Conservation (phyloP, 2,797 vertebrate genomes). For the Lithobates pipiens region DNA sequence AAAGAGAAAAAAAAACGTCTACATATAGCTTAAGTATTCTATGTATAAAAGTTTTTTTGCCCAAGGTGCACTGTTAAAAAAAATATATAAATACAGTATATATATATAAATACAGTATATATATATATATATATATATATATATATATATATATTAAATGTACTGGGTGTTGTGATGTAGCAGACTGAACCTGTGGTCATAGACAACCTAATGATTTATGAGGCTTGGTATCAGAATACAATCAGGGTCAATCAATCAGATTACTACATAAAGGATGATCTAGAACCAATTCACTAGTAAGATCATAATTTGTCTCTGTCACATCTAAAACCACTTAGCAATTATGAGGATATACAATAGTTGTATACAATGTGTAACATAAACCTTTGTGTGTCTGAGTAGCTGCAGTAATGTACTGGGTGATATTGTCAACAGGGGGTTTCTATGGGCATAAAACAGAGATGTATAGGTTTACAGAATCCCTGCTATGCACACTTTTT, state of each 20-base stretch:
- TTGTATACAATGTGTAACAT: slow-evolving; percentile 38
- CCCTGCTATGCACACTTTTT: no score
- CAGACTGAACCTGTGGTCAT: slow-evolving; percentile 31
- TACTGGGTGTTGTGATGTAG: neutral
- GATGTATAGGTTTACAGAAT: no score
- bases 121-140: neutral
- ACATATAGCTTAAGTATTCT: no score
- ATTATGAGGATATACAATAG: slow-evolving; percentile 33
- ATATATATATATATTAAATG: neutral
- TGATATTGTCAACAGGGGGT: slow-evolving; percentile 17
- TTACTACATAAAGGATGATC: slow-evolving; percentile 33
- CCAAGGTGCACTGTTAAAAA: no score
- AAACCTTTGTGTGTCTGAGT: slow-evolving; percentile 6
- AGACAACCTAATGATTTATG: slow-evolving; percentile 56
- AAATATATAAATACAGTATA: no score
- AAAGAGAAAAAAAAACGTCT: no score
- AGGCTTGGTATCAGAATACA: slow-evolving; percentile 28
- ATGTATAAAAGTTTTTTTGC: no score
- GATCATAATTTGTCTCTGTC: slow-evolving; percentile 58
- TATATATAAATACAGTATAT: no score
- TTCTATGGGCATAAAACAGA: neutral
- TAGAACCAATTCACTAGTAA: slow-evolving; percentile 42
- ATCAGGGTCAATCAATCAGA: slow-evolving; percentile 51
- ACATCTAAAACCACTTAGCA: slow-evolving; percentile 59
- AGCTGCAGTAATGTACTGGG: neutral